These are phyloP conservation scores for Lasius platythorax DNA, from an alignment of 2,888 invertebrate genomes.

Conservation along the genomic window DNA sequence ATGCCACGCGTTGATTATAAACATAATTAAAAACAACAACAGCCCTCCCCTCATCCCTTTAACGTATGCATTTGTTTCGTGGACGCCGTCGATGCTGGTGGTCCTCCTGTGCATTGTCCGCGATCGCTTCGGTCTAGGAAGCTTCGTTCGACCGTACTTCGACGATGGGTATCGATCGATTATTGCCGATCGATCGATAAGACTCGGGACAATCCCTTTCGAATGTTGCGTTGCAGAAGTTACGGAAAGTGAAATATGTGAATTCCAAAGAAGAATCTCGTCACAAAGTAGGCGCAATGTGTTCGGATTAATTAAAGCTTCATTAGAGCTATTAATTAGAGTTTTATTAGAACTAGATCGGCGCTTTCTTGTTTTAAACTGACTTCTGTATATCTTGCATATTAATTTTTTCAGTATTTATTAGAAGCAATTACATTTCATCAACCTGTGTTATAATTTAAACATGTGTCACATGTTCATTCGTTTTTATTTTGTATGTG, in stretches of 20 bases:
- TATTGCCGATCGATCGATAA: conserved; percentile 68
- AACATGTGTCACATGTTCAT: background rate
- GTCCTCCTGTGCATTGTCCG: conserved; percentile 82
- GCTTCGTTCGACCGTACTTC: conserved; percentile 70
- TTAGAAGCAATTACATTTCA: background rate
- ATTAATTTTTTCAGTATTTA: background rate
- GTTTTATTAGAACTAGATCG: background rate
- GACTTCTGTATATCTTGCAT: background rate
- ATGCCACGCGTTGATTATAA: conserved; percentile 85
- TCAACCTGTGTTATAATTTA: background rate
- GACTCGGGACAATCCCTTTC: conserved; percentile 49
- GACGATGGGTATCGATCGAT: conserved; percentile 69
- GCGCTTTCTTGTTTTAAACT: background rate
- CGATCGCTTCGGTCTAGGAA: conserved; percentile 69
- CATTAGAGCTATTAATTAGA: background rate
- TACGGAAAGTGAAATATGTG: background rate
- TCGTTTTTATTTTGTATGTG: background rate
- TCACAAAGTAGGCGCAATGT: background rate
- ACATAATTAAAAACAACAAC: conserved; percentile 86
- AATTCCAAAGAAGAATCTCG: background rate
- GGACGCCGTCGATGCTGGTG: conserved; percentile 83
- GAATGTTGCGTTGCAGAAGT: background rate
- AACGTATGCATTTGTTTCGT: conserved; percentile 80
- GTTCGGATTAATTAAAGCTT: background rate
- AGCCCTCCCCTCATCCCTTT: conserved; percentile 75